Evolutionary conservation across 2,113 vertebrate species (phyloP).

Genomic region (Oreochromis spilurus): DNA sequence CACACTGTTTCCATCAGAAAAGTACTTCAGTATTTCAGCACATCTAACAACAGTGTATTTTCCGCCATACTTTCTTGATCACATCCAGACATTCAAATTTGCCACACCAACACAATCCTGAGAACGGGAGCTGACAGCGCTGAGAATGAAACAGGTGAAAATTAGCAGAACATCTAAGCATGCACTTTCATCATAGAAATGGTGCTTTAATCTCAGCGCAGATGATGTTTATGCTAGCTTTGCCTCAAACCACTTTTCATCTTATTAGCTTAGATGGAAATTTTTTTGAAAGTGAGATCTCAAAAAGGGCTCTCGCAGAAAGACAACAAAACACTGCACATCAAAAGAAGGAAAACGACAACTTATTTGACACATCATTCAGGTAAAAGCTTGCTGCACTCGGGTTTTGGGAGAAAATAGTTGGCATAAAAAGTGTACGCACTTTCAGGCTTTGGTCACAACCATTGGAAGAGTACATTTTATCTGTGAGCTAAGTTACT

Average conservation of each 20-base stretch:
- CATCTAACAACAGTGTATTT: background rate
- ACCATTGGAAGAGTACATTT: background rate
- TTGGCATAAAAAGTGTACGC: slow-evolving; percentile 8
- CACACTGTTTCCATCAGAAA: background rate
- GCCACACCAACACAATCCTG: slow-evolving; percentile 13
- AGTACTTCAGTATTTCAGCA: slow-evolving; percentile 14
- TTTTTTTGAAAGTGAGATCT: slow-evolving; percentile 16
- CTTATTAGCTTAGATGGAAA: slow-evolving; percentile 37
- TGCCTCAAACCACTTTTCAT: slow-evolving; percentile 54
- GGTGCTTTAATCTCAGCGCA: slow-evolving; percentile 60
- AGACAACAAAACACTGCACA: slow-evolving; percentile 28
- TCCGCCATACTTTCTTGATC: background rate
- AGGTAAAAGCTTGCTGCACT: slow-evolving; percentile 9
- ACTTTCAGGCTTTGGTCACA: background rate
- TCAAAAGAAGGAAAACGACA: slow-evolving; percentile 50
- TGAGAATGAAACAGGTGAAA: slow-evolving; percentile 27
- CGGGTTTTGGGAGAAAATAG: background rate
- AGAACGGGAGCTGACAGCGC: slow-evolving; percentile 33
- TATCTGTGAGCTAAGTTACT: background rate
- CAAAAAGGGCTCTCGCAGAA: background rate
- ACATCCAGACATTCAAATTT: background rate
- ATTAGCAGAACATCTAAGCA: slow-evolving; percentile 52
- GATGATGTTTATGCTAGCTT: slow-evolving; percentile 38
- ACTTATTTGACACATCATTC: slow-evolving; percentile 41
- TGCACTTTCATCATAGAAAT: slow-evolving; percentile 48